Evolutionary conservation across 37 sponge, comb jelly and placozoan genomes (phyloP), one percentile per base, ranked within the genome.

Genomic region (Cladorhizidae sp.): DNA sequence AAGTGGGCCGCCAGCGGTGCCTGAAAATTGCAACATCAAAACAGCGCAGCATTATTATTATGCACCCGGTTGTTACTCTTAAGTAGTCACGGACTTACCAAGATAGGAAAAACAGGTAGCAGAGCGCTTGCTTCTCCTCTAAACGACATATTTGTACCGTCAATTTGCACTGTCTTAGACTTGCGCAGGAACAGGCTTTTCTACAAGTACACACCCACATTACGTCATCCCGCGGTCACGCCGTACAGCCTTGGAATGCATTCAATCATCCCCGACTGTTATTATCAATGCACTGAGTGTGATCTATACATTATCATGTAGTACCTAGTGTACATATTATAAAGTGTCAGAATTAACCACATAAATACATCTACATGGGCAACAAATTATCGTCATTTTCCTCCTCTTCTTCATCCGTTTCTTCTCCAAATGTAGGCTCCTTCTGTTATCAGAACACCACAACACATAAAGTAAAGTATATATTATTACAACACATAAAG

Each of bases 301-400:
- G n/a, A n/a, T n/a, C n/a, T n/a, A n/a, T n/a, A n/a, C n/a, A n/a
- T n/a, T n/a, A n/a, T n/a, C n/a, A n/a, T n/a, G n/a, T n/a, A n/a
- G n/a, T n/a, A n/a, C n/a, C n/a, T n/a, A n/a, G n/a, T n/a, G n/a
- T n/a, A n/a, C n/a, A n/a, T n/a, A n/a, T n/a, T n/a, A n/a, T n/a
- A n/a, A n/a, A n/a, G n/a, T n/a, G n/a, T n/a, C n/a, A n/a, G n/a
- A n/a, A n/a, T n/a, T n/a, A n/a, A n/a, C n/a, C n/a, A n/a, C n/a
- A n/a, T n/a, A n/a, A n/a, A n/a, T n/a, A n/a, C n/a, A n/a, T 18
- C 73, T 77, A 91, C 92, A 91, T 91, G 35, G 92, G 92, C 7
- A 91, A 76, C 21, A 92, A 57, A 57, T 87, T 87, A 31, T 92
- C 92, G 43, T 92, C 92, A 25, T 84, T 83, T 50, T 92, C 84